Evolutionary conservation across 1,140 invertebrate species (phyloP).

Genomic region (Thalassaphorura encarpata): DNA sequence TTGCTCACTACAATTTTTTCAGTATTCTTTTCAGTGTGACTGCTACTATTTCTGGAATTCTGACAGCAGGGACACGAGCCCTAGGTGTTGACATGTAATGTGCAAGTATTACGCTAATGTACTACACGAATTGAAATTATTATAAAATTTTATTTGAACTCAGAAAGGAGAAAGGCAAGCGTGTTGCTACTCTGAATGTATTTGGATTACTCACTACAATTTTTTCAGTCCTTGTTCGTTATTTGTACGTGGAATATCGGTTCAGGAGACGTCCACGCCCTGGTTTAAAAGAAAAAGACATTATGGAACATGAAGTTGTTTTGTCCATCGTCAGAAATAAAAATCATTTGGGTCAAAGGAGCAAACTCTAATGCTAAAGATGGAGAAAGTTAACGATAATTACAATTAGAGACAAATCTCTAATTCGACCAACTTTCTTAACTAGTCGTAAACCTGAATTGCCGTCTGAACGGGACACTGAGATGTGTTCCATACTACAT

Average conservation of each 20-base stretch:
- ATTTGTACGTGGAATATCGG: background rate
- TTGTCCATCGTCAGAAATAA: background rate
- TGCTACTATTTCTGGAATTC: background rate
- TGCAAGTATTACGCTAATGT: background rate
- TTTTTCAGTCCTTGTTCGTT: background rate
- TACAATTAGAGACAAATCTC: background rate
- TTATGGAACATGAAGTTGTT: background rate
- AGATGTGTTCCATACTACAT: too few relatives aligned
- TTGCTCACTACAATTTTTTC: background rate
- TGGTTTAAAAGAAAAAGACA: background rate
- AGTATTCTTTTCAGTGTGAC: background rate
- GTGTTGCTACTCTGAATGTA: background rate
- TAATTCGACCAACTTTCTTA: background rate
- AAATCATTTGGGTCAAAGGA: background rate
- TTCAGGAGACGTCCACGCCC: background rate
- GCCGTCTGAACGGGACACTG: background rate
- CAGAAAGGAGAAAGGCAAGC: background rate
- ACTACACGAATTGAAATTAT: background rate
- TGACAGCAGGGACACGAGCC: background rate
- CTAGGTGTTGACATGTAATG: background rate
- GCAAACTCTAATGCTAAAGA: background rate
- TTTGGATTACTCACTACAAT: conserved; percentile 1
- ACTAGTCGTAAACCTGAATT: background rate
- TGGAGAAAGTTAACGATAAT: background rate
- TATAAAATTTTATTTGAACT: background rate